Conservation (phyloP, 30 jellyfish, hydroid and myxozoan genomes). For the Phacellophora camtschatica region DNA sequence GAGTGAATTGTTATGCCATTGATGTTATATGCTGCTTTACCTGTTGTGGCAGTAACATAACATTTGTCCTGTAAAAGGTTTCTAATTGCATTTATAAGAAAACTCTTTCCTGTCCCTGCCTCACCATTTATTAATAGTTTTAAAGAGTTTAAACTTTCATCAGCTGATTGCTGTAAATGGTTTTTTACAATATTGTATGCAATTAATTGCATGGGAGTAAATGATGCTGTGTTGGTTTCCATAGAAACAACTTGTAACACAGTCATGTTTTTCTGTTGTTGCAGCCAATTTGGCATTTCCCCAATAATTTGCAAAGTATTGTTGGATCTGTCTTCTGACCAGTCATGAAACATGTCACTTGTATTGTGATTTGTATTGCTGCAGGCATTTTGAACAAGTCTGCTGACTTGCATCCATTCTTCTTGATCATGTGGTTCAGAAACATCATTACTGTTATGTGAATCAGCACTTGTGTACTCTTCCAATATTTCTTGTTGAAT, state of each 20-base stretch:
- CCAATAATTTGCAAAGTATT: neutral
- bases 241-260: neutral
- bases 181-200: neutral
- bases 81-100: slow-evolving; percentile 10
- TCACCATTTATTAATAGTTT: neutral
- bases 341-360: neutral
- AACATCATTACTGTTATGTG: neutral
- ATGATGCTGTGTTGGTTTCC: neutral
- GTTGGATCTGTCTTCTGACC: neutral
- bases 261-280: neutral
- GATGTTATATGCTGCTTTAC: slow-evolving; percentile 26
- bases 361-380: neutral
- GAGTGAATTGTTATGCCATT: slow-evolving; percentile 30
- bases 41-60: slow-evolving; percentile 28
- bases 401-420: slow-evolving; percentile 1
- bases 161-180: neutral
- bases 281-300: slow-evolving; percentile 11
- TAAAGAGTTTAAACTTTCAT: neutral
- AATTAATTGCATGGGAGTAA: neutral
- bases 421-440: neutral
- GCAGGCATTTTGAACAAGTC: neutral
- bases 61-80: slow-evolving; percentile 31
- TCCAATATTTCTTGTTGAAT: neutral
- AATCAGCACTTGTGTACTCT: neutral
- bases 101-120: slow-evolving; percentile 21